Evolutionary conservation across 2,113 vertebrate species (phyloP).

Genomic region (Rissa tridactyla): DNA sequence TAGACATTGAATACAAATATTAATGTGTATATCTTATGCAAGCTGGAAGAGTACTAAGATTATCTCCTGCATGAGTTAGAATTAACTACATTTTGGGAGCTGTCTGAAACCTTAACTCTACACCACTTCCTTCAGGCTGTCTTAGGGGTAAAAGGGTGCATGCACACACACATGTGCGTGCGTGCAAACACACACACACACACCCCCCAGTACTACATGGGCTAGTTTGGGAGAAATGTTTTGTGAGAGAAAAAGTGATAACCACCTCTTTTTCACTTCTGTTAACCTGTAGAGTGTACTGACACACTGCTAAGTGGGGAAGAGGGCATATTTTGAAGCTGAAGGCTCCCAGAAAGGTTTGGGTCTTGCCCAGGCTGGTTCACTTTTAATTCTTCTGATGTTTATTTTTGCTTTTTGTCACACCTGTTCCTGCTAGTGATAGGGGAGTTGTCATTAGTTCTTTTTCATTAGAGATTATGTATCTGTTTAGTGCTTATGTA

Average conservation of each 20-base stretch:
- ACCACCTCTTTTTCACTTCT: neutral
- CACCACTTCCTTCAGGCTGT: neutral
- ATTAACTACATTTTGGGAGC: neutral
- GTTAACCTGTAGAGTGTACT: neutral
- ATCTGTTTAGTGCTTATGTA: rapidly evolving
- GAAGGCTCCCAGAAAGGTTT: neutral
- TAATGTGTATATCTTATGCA: neutral
- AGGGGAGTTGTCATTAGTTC: neutral
- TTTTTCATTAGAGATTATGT: neutral
- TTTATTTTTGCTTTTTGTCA: neutral
- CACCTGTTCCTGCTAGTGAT: neutral
- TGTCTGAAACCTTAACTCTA: neutral
- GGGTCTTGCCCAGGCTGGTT: neutral
- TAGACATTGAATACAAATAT: too few species aligned
- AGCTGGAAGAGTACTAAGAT: neutral
- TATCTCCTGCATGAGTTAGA: neutral
- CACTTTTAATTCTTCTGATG: neutral
- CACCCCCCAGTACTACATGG: neutral
- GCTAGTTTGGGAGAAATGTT: neutral
- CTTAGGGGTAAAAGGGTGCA: neutral
- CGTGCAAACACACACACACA: neutral
- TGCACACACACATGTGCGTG: rapidly evolving
- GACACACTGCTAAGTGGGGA: neutral
- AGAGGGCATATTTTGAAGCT: neutral
- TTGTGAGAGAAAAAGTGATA: neutral